Base-by-base conservation (phyloP, 1,140 invertebrate genomes). In the Conus ventricosus region DNA sequence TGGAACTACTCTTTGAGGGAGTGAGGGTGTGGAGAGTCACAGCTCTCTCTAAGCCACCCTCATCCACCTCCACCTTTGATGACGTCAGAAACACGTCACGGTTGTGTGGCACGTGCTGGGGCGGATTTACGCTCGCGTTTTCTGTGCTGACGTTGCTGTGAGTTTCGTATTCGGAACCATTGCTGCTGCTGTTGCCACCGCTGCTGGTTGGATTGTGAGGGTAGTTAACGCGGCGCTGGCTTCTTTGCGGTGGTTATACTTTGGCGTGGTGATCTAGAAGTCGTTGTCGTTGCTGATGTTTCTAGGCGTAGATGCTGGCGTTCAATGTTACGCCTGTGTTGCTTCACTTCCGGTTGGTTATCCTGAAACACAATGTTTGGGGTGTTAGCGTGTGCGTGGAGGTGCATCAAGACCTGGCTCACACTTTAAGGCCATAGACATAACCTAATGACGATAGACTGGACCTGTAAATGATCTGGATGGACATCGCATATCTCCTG, bases 291-390 rank as follows among this genome's bases (percentile, higher is more conserved):
- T 92, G 88, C 15, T 92, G 88, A 81, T 89, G 88, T 17, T 17
- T 91, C 91, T 10, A 91, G 75, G 39, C 89, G 63, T 6, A 84
- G 25, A 60, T 88, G 88, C n/a, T 92, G 91, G 60, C 87, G 88
- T 7, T 89, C 60, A 1, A 92, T 60, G 82, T 87, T 84, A 54
- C 90, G 67, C 53, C 91, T 83, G 84, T 93, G 92, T 71, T 86
- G 84, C 13, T 88, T 90, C 4, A 92, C 91, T 67, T 92, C 90
- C 17, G 78, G 78, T 91, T 90, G 11, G 90, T 86, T 4, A 55
- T 71, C 25, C 85, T 87, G 85, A 13, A 60, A 39, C 39, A 3
- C 39, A 39, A 39, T 39, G 39, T 39, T 39, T 39, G 39, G 0
- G 39, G 39, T 39, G 39, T 39, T 39, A 39, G 39, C 39, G 39